These are phyloP conservation scores for Poecile montanus DNA, from an alignment of 2,797 vertebrate species.

Conservation along the genomic window DNA sequence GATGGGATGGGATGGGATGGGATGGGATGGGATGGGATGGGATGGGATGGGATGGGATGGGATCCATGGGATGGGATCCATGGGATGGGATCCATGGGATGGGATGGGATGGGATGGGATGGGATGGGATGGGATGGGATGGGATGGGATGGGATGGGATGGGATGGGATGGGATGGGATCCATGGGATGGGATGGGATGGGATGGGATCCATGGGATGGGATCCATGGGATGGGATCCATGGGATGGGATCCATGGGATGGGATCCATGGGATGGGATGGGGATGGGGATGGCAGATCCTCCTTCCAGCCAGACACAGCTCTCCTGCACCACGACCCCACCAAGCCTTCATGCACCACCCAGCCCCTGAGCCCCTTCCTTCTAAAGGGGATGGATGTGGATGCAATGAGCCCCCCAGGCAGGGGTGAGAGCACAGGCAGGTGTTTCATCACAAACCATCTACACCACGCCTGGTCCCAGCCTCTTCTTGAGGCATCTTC, in stretches of 20 bases:
- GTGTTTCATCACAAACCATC: not conserved
- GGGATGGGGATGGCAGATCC: not conserved
- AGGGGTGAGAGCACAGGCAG: not conserved
- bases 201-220: too few relatives aligned
- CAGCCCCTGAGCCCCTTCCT: not conserved
- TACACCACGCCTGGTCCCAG: rapidly evolving
- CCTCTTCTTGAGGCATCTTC: not conserved
- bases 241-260: not conserved
- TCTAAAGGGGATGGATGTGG: not conserved
- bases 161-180: too few relatives aligned
- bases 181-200: not conserved
- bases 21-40: rapidly evolving
- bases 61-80: too few relatives aligned
- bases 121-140: rapidly evolving
- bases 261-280: rapidly evolving
- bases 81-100: too few relatives aligned
- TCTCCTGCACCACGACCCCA: rapidly evolving
- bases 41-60: not conserved
- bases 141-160: not conserved
- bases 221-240: too few relatives aligned
- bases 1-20: not conserved
- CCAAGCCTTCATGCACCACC: rapidly evolving
- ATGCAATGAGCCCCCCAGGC: not conserved
- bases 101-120: not conserved
- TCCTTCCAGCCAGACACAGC: not conserved